Conservation (phyloP, 2,113 vertebrate genomes). For the Chascanopsetta lugubris region DNA sequence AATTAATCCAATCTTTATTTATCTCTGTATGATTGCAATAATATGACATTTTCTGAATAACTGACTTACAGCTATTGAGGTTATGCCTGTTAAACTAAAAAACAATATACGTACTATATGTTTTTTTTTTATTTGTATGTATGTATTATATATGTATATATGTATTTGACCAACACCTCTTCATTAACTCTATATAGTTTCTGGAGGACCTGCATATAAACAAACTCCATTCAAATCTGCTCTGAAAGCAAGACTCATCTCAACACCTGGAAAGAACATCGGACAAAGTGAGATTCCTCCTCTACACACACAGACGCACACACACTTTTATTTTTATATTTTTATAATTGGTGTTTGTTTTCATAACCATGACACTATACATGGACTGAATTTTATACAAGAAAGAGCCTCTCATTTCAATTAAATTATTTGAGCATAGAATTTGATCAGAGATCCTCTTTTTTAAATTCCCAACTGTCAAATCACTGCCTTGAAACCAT, state of each 20-base stretch:
- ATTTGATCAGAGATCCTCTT: not conserved
- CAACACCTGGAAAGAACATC: conserved; percentile 41
- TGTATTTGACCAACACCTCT: conserved; percentile 2
- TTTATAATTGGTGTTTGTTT: not conserved
- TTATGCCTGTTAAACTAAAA: too few relatives aligned
- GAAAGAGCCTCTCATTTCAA: not conserved
- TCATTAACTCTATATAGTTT: conserved; percentile 37
- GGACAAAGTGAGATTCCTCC: conserved; percentile 54
- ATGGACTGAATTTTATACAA: too few relatives aligned
- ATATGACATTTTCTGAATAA: too few relatives aligned
- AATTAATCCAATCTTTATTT: not conserved
- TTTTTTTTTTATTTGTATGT: not conserved
- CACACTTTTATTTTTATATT: not conserved
- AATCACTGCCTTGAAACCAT: not conserved
- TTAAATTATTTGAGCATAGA: not conserved
- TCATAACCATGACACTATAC: too few relatives aligned
- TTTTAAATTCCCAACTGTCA: not conserved
- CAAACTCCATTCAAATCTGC: conserved; percentile 48
- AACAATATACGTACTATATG: too few relatives aligned
- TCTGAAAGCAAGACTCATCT: conserved; percentile 51
- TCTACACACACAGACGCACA: not conserved
- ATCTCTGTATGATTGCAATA: too few relatives aligned
- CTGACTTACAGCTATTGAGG: too few relatives aligned
- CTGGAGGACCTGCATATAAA: conserved; percentile 41
- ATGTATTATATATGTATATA: not conserved